Evolutionary conservation across 1,140 invertebrate species (phyloP).

Genomic region (Stegodyphus dumicola): DNA sequence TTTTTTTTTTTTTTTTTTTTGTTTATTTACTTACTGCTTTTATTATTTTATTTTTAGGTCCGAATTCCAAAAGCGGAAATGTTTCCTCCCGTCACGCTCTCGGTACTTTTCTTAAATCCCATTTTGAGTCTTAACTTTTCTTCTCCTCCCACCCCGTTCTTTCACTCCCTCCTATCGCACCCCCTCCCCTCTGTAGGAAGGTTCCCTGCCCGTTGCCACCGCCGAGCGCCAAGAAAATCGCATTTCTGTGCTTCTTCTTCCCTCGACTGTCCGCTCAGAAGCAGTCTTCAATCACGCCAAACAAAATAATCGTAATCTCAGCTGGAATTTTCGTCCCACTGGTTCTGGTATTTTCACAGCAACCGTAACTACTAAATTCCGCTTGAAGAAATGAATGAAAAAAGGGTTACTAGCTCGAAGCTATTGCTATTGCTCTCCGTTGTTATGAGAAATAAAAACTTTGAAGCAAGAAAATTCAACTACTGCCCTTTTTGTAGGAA

Average conservation of each 20-base stretch:
- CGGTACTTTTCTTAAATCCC: slow-evolving; percentile 13
- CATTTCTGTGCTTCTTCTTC: neutral
- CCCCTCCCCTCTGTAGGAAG: neutral
- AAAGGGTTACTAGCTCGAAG: too few relatives aligned
- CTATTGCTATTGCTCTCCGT: too few relatives aligned
- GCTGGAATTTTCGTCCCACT: neutral
- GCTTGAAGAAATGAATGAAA: too few relatives aligned
- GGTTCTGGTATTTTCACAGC: too few relatives aligned
- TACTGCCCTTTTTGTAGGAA: too few relatives aligned
- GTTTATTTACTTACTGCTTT: neutral
- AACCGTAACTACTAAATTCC: too few relatives aligned
- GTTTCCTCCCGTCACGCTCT: neutral
- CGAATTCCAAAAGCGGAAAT: neutral
- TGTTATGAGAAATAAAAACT: too few relatives aligned
- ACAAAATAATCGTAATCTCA: neutral
- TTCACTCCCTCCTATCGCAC: neutral
- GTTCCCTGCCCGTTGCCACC: too few relatives aligned
- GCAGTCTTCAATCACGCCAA: neutral
- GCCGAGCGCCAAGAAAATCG: neutral
- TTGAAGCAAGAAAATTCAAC: too few relatives aligned
- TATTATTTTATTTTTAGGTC: too few relatives aligned
- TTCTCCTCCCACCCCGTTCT: neutral
- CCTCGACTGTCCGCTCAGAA: neutral
- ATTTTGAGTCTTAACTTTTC: neutral
- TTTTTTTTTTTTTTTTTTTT: neutral